Evolutionary conservation across 1,140 invertebrate species (phyloP).

Genomic region (Drosophila persimilis): DNA sequence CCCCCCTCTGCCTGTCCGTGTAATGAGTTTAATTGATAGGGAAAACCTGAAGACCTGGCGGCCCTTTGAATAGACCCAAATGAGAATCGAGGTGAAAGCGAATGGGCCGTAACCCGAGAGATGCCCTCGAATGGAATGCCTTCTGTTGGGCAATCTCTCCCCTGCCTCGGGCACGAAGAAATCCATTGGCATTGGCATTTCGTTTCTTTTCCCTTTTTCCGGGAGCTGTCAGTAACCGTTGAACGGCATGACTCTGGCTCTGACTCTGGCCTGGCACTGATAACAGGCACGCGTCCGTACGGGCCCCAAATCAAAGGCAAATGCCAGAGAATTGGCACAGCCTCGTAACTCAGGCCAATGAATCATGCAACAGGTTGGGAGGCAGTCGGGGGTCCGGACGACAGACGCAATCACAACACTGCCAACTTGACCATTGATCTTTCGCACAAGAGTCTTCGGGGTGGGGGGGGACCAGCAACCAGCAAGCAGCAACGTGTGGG

Average conservation of each 20-base stretch:
- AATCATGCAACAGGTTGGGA: constrained; percentile 63
- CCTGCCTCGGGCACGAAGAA: background rate
- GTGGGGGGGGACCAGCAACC: constrained; percentile 2
- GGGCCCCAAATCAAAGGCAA: constrained; percentile 38
- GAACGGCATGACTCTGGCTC: constrained; percentile 32
- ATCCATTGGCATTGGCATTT: constrained; percentile 31
- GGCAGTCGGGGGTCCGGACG: constrained; percentile 13
- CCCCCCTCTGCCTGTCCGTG: background rate
- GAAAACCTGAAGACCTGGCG: constrained; percentile 35
- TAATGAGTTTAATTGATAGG: constrained; percentile 81
- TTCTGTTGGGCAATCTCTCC: constrained; percentile 48
- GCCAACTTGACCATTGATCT: constrained; percentile 75
- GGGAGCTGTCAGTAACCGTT: constrained; percentile 70
- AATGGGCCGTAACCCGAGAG: background rate
- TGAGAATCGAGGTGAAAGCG: constrained; percentile 65
- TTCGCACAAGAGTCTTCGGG: constrained; percentile 34
- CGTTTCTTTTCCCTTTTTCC: constrained; percentile 7
- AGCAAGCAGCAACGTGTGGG: constrained; percentile 54
- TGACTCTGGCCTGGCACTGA: constrained; percentile 45
- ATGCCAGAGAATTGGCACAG: constrained; percentile 74
- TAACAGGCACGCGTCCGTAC: constrained; percentile 65
- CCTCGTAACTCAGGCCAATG: constrained; percentile 71
- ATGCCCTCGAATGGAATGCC: constrained; percentile 53
- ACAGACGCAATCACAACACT: constrained; percentile 69
- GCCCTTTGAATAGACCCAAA: constrained; percentile 43